phyloP scores from a whole-genome alignment of 35 echinoderm and acorn worm genomes.

The Lytechinus variegatus region DNA sequence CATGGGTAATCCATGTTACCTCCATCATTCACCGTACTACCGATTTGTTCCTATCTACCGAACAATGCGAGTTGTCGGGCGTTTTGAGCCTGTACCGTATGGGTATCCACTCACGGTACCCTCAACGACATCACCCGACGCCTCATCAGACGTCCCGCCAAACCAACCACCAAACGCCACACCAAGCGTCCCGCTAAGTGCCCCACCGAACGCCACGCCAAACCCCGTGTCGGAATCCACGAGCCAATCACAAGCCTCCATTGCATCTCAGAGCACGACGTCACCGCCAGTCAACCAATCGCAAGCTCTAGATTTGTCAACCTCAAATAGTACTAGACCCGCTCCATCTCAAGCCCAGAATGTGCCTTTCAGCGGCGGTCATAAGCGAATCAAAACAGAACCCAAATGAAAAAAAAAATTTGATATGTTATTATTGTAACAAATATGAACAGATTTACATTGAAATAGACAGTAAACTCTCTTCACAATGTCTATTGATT shows the following conservation, averaged over 20 bases:
- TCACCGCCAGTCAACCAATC: background rate
- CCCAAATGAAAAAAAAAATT: background rate
- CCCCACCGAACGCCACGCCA: background rate
- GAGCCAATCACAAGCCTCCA: background rate
- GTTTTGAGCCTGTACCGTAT: background rate
- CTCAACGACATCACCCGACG: background rate
- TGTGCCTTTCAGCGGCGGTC: background rate
- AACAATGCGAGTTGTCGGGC: constrained; percentile 20
- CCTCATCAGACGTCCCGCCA: background rate
- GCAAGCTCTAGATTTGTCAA: constrained; percentile 27
- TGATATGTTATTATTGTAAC: too few species aligned
- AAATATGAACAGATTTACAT: too few species aligned
- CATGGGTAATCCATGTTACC: background rate
- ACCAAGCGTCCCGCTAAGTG: background rate
- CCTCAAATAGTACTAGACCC: constrained; percentile 4
- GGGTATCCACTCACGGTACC: background rate
- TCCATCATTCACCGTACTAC: constrained; percentile 25
- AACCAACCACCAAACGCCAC: too few species aligned
- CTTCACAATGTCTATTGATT: too few species aligned
- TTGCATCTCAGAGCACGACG: background rate
- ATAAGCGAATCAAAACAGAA: background rate
- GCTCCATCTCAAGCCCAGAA: background rate
- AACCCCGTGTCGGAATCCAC: background rate
- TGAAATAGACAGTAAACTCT: too few species aligned
- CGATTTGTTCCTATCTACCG: constrained; percentile 22